Evolutionary conservation across 2,797 vertebrate genomes (phyloP).

Genomic region (Scolopax rusticola): DNA sequence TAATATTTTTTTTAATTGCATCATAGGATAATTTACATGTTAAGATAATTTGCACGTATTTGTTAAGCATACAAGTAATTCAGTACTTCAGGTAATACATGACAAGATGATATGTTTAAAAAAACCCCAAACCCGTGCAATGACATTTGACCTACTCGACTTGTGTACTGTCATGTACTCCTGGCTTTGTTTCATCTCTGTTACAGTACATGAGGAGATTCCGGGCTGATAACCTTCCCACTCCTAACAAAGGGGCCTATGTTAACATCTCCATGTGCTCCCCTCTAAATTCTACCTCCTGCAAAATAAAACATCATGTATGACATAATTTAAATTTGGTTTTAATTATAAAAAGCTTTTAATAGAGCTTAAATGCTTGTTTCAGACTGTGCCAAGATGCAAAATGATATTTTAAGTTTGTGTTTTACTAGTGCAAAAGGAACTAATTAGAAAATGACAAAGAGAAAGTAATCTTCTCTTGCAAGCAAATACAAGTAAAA

Average conservation of each 20-base stretch:
- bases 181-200: not conserved
- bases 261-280: not conserved
- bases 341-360: not conserved
- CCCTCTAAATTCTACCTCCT: not conserved
- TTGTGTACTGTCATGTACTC: not conserved
- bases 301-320: not conserved
- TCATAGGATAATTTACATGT: not conserved
- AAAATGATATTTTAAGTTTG: not conserved
- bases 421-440: not conserved
- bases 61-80: not conserved
- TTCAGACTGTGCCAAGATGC: not conserved
- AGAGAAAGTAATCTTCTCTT: not conserved
- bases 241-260: not conserved
- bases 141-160: not conserved
- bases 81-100: not conserved
- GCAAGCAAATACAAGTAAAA: not conserved
- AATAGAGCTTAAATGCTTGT: not conserved
- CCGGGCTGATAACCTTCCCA: not conserved
- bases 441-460: not conserved
- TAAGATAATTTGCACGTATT: not conserved
- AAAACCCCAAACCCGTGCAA: accelerated
- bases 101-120: not conserved
- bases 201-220: not conserved
- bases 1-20: not conserved
- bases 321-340: not conserved